Base-by-base conservation (phyloP, 2,797 vertebrate genomes). In the Paramormyrops hopkinsi region DNA sequence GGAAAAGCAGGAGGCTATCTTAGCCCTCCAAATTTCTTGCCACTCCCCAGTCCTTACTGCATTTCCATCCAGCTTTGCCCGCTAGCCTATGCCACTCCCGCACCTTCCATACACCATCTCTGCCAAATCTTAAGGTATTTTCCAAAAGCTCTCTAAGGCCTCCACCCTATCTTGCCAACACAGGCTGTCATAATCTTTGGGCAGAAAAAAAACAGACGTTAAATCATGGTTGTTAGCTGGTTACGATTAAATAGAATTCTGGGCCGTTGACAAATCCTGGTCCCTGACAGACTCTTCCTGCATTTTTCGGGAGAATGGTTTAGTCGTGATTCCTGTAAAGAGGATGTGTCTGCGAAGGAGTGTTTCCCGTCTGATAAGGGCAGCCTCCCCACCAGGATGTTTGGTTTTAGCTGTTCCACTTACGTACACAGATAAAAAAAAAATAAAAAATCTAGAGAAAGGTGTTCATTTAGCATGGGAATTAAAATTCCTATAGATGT, bases 281-380 rank as follows among this genome's bases (percentile, higher is more conserved):
- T 96, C 95, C 96, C 95, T 96, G 97, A 96, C 97, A 95, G 96
- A 95, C 37, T 97, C 94, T 98, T 99, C 98, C 98, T 98, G 97
- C 96, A 92, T 87, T 95, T 62, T 88, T 96, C 95, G 95, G 96
- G 96, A 97, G 96, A 96, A 95, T 93, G 96, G 96, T 96, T 96
- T 95, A 96, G 96, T 96, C 95, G 95, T 94, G 95, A 94, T 96
- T 93, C 96, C 96, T 95, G 95, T 95, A 95, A 95, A 97, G 96
- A 98, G 98, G 98, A 99, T 97, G 97, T 97, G 94, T 96, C 95
- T 92, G 92, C 96, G 97, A 95, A 97, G 95, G 96, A 92, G 96
- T 99, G 98, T 98, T 99, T 99, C 98, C 98, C 99, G 98, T 94
- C 97, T 98, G 98, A 99, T 99, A 99, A 99, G 96, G 94, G 56